Percentiles rank a stretch among this genome's conserved stretches.
phyloP scores from a whole-genome alignment of 2,888 invertebrate species.

The Euplexia lucipara region DNA sequence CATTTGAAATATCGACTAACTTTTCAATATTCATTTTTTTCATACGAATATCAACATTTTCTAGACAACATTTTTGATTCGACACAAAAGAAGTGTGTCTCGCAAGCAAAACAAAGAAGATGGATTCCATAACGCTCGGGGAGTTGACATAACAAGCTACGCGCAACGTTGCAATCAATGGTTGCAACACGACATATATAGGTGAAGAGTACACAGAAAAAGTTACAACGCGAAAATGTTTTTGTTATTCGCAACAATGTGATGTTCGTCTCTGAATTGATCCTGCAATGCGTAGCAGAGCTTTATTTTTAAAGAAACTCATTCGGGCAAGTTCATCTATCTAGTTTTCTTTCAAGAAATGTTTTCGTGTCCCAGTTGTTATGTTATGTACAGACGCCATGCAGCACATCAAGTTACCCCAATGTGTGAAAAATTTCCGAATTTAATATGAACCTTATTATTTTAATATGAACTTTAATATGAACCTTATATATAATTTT shows the following conservation, averaged over 20 bases:
- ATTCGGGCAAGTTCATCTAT: too few species aligned
- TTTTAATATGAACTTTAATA: too few species aligned
- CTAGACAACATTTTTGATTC: background rate
- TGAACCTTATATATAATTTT: too few species aligned
- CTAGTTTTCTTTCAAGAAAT: too few species aligned
- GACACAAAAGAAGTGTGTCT: constrained; percentile 6
- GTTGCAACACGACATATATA: background rate
- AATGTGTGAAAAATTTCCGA: too few species aligned
- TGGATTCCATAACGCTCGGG: constrained; percentile 20
- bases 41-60: background rate
- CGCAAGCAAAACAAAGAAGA: constrained; percentile 25
- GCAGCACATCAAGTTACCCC: too few species aligned
- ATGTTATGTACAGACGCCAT: too few species aligned
- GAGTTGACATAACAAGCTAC: constrained; percentile 37
- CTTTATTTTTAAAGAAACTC: background rate
- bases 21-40: too few species aligned
- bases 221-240: background rate
- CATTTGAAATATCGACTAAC: too few species aligned
- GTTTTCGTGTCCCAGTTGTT: too few species aligned
- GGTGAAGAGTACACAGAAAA: background rate
- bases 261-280: background rate
- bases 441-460: too few species aligned
- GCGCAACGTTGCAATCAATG: constrained; percentile 43
- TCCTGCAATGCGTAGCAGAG: background rate
- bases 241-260: background rate